These are phyloP conservation scores for Caretta caretta DNA, from an alignment of 2,113 vertebrate species.

Conservation along the genomic window DNA sequence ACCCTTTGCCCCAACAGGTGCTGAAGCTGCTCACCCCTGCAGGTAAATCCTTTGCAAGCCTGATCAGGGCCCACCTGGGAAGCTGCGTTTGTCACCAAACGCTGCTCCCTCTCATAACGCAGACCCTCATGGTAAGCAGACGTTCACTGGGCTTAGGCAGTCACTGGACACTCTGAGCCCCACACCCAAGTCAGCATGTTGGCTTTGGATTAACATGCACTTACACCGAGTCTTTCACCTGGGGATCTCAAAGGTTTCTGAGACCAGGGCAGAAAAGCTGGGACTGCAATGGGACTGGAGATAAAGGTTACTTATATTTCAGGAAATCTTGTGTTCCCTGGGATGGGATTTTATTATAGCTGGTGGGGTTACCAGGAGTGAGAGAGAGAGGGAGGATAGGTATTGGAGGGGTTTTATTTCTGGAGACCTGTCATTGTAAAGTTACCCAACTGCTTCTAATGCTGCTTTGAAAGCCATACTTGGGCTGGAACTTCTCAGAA, in stretches of 20 bases:
- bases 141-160: neutral
- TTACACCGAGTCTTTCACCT: accelerated
- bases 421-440: accelerated
- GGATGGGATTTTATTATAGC: neutral
- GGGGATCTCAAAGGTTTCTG: neutral
- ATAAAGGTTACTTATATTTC: neutral
- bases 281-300: neutral
- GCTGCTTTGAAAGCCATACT: neutral
- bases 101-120: neutral
- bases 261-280: neutral
- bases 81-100: neutral
- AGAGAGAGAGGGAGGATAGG: neutral
- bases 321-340: neutral
- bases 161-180: neutral
- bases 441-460: neutral
- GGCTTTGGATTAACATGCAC: accelerated
- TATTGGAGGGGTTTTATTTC: neutral
- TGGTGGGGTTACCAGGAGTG: neutral
- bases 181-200: neutral
- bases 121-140: neutral
- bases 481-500: neutral
- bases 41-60: neutral
- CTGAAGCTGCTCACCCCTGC: neutral
- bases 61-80: neutral
- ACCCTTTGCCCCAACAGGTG: neutral